Percentiles rank a stretch among this genome's conserved stretches.
phyloP scores from a whole-genome alignment of 2,113 vertebrate species.

The Himantopus leucocephalus region DNA sequence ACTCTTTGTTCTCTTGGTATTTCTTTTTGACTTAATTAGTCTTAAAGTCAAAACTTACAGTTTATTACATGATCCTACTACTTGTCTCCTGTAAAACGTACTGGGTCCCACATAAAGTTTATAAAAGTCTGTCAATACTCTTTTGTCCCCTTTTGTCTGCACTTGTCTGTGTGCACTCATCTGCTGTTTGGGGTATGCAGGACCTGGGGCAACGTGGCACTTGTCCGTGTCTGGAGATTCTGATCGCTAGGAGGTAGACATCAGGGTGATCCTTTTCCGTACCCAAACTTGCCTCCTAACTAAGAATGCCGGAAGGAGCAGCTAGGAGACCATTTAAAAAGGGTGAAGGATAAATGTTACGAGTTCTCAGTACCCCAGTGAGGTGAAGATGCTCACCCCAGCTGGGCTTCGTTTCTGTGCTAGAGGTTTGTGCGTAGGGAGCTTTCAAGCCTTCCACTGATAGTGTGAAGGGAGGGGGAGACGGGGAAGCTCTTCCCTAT shows the following conservation, averaged over 20 bases:
- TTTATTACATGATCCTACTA: background rate
- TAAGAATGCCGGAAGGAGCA: background rate
- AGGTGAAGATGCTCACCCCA: background rate
- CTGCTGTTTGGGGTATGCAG: background rate
- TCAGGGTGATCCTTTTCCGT: accelerated
- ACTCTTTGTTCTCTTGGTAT: background rate
- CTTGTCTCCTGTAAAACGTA: background rate
- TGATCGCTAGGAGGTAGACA: background rate
- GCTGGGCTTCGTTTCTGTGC: background rate
- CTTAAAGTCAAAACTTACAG: background rate
- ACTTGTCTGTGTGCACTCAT: background rate
- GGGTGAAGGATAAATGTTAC: background rate
- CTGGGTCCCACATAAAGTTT: background rate
- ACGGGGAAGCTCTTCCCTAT: background rate
- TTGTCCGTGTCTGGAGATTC: background rate
- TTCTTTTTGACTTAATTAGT: background rate
- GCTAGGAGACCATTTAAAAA: background rate
- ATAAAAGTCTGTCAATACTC: background rate
- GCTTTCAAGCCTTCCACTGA: background rate
- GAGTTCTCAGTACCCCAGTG: accelerated
- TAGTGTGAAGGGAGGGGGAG: background rate
- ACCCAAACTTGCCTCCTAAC: background rate
- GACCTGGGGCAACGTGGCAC: background rate
- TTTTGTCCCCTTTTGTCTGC: background rate
- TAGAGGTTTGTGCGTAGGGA: background rate